A percentile compares a stretch with the other conserved stretches of the same genome.
phyloP scores from a whole-genome alignment of 2,113 vertebrate species.

The Podocnemis expansa region DNA sequence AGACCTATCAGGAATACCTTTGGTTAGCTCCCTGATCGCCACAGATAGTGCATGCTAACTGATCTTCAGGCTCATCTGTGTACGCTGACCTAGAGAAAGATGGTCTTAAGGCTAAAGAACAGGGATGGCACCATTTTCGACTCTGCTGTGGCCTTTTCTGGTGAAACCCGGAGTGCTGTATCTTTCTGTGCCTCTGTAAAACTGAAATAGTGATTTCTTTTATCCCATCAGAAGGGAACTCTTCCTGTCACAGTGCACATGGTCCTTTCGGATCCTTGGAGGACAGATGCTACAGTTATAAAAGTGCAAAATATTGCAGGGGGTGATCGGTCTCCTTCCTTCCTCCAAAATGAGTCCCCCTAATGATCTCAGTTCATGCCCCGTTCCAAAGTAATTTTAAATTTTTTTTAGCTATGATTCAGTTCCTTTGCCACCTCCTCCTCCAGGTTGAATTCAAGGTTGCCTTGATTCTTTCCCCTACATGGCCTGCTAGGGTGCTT shows the following conservation, averaged over 20 bases:
- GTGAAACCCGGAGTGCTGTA: background rate
- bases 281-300: slow-evolving; percentile 20
- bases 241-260: slow-evolving; percentile 9
- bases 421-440: slow-evolving; percentile 56
- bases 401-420: slow-evolving; percentile 64
- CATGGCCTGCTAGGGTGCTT: slow-evolving; percentile 61
- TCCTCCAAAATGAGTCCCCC: slow-evolving; percentile 68
- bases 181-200: background rate
- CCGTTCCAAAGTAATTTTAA: slow-evolving; percentile 46
- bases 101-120: background rate
- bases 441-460: slow-evolving; percentile 45
- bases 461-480: slow-evolving; percentile 55
- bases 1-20: background rate
- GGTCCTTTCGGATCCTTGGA: slow-evolving; percentile 45
- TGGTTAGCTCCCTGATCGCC: background rate
- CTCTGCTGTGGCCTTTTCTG: background rate
- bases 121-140: background rate
- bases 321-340: slow-evolving; percentile 74
- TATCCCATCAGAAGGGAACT: background rate
- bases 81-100: background rate
- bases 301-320: slow-evolving; percentile 64
- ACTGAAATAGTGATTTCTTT: background rate
- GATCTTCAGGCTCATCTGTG: background rate
- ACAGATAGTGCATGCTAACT: background rate
- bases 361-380: slow-evolving; percentile 60